Percentiles rank a stretch among this genome's conserved stretches.
These are phyloP conservation scores for Lithobates sylvaticus DNA, from an alignment of 2,797 vertebrate genomes.

Conservation along the genomic window DNA sequence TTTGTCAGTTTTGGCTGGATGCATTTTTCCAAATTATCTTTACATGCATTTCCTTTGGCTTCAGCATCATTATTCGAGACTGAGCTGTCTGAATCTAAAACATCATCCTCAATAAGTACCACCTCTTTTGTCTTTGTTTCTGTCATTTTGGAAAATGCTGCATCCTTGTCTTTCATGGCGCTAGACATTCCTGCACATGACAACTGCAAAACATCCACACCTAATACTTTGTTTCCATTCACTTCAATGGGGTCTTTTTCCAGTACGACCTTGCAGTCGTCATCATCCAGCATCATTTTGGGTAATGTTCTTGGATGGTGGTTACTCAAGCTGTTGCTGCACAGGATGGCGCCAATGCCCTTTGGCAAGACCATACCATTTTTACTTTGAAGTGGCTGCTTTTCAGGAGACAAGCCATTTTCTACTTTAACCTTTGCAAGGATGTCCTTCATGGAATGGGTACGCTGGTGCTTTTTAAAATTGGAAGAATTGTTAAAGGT, in stretches of 20 bases:
- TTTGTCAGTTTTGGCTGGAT: slow-evolving; percentile 2
- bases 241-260: slow-evolving; percentile 28
- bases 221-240: slow-evolving; percentile 6
- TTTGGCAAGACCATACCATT: slow-evolving; percentile 16
- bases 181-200: not conserved
- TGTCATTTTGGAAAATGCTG: not conserved
- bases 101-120: slow-evolving; percentile 7
- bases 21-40: not conserved
- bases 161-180: slow-evolving; percentile 1
- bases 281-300: slow-evolving; percentile 25
- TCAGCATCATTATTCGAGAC: not conserved
- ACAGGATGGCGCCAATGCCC: not conserved
- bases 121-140: not conserved
- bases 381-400: slow-evolving; percentile 32
- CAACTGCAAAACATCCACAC: not conserved
- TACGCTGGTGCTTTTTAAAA: slow-evolving; percentile 59
- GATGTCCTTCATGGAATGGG: slow-evolving; percentile 46
- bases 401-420: slow-evolving; percentile 7
- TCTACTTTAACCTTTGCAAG: slow-evolving; percentile 39
- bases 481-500: slow-evolving; percentile 60
- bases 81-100: not conserved
- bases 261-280: slow-evolving; percentile 16
- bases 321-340: slow-evolving; percentile 4
- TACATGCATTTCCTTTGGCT: slow-evolving; percentile 8
- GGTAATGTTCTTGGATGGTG: not conserved